These are phyloP conservation scores for Slavum lentiscoides DNA, from an alignment of 2,888 invertebrate species.

Conservation along the genomic window DNA sequence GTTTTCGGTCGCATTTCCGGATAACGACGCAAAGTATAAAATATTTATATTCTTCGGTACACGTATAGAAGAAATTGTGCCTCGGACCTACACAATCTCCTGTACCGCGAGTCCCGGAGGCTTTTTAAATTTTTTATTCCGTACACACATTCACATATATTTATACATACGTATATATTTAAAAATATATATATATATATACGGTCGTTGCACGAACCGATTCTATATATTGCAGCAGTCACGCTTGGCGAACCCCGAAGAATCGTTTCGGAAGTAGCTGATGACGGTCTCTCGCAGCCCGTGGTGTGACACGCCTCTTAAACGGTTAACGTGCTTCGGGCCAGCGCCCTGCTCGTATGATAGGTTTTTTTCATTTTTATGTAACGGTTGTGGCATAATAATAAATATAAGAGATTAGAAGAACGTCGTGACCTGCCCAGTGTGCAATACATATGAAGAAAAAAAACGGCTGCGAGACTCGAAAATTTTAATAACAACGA, in stretches of 20 bases:
- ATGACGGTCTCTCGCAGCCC: conserved; percentile 38
- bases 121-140: conserved; percentile 22
- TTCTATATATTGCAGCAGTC: conserved; percentile 22
- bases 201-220: conserved; percentile 29
- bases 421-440: conserved; percentile 45
- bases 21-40: not conserved
- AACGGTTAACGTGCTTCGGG: conserved; percentile 42
- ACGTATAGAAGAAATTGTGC: not conserved
- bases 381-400: conserved; percentile 49
- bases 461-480: not conserved
- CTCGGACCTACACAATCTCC: not conserved
- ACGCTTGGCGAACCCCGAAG: conserved; percentile 42
- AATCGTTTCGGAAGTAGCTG: conserved; percentile 50
- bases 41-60: not conserved
- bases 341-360: conserved; percentile 42
- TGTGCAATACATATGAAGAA: conserved; percentile 12
- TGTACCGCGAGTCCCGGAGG: conserved; percentile 10
- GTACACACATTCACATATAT: no score
- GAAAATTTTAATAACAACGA: conserved; percentile 7
- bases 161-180: no score
- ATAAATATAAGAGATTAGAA: conserved; percentile 51
- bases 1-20: not conserved
- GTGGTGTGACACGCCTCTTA: conserved; percentile 50
- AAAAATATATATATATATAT: not conserved
- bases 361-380: conserved; percentile 26